Evolutionary conservation across 2,888 invertebrate species (phyloP).

Genomic region (Sphecodes monilicornis): DNA sequence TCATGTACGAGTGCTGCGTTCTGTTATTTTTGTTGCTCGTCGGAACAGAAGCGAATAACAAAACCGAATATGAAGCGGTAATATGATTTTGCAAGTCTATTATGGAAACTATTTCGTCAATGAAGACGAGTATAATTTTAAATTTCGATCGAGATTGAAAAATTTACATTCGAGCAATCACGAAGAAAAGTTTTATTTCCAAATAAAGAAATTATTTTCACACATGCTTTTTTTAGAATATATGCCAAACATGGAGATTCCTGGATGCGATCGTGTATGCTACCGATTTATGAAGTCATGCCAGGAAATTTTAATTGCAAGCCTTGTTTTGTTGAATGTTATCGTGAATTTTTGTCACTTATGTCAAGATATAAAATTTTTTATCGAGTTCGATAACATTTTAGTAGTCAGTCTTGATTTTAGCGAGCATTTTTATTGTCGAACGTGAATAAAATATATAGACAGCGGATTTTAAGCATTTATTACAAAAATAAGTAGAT

Average conservation of each 20-base stretch:
- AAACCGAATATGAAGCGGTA: neutral
- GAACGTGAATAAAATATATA: too few species aligned
- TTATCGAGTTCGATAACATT: too few species aligned
- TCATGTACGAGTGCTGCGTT: neutral
- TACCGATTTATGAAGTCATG: too few species aligned
- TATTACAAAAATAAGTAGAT: too few species aligned
- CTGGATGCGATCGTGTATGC: too few species aligned
- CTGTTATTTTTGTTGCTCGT: neutral
- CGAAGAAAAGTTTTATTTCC: neutral
- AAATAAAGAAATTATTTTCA: neutral
- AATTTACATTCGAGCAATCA: neutral
- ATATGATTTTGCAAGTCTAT: neutral
- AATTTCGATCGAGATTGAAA: neutral
- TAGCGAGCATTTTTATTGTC: too few species aligned
- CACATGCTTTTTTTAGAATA: neutral
- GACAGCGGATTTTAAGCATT: too few species aligned
- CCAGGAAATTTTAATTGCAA: too few species aligned
- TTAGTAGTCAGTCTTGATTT: too few species aligned
- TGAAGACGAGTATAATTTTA: neutral
- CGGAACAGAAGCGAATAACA: neutral
- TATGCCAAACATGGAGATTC: neutral
- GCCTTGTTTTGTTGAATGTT: too few species aligned
- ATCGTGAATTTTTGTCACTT: too few species aligned
- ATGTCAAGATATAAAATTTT: too few species aligned
- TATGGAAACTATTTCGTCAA: neutral